These are phyloP conservation scores for Eubucco bourcierii DNA, from an alignment of 2,113 vertebrate species.

Conservation along the genomic window DNA sequence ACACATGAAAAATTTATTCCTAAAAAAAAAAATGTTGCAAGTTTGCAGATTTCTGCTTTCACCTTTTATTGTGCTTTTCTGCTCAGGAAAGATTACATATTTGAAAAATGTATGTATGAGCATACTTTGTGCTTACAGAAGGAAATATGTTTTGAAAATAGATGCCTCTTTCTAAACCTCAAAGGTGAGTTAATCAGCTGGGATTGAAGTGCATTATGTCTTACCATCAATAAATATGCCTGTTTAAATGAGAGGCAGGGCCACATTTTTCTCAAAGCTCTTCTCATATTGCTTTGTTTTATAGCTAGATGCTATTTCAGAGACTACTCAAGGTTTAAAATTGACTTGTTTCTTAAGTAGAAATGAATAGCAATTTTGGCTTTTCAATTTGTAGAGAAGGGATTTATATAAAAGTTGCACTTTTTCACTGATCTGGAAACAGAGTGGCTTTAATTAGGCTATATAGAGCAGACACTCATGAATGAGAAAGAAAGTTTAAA, in stretches of 20 bases:
- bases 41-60: neutral
- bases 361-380: neutral
- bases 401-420: neutral
- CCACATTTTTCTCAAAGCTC: neutral
- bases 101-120: slow-evolving; percentile 5
- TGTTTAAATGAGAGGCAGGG: slow-evolving; percentile 10
- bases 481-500: neutral
- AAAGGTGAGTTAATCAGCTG: neutral
- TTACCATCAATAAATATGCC: slow-evolving; percentile 11
- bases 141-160: slow-evolving; percentile 32
- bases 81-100: neutral
- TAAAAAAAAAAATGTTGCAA: neutral
- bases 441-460: neutral
- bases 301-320: neutral
- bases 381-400: neutral
- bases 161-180: neutral
- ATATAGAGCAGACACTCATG: neutral
- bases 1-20: neutral
- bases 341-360: neutral
- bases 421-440: neutral
- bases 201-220: neutral
- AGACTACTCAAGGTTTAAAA: neutral
- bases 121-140: neutral
- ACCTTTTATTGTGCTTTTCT: neutral
- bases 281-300: slow-evolving; percentile 11